Conservation (phyloP, 2,888 invertebrate species). For the Chloromyia formosa region DNA sequence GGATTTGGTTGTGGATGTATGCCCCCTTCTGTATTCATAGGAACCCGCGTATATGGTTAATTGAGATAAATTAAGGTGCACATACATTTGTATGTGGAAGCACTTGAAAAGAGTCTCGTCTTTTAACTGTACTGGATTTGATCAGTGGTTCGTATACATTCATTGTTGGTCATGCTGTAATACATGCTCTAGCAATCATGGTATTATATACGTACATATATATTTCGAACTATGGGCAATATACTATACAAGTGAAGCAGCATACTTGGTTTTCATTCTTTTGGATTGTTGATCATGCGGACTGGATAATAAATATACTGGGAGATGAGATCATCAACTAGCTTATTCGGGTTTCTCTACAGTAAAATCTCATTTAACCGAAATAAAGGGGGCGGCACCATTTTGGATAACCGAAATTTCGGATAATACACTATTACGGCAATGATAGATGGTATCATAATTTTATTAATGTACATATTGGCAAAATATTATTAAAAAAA, state of each 20-base stretch:
- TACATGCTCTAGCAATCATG: too few relatives aligned
- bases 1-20: too few relatives aligned
- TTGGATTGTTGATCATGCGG: conserved; percentile 19
- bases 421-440: too few relatives aligned
- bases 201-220: too few relatives aligned
- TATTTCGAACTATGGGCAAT: conserved; percentile 17
- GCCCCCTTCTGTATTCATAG: not conserved
- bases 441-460: too few relatives aligned
- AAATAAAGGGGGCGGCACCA: too few relatives aligned
- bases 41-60: conserved; percentile 58
- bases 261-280: conserved; percentile 33
- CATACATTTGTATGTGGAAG: not conserved
- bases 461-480: too few relatives aligned
- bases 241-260: not conserved
- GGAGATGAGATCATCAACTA: conserved; percentile 34
- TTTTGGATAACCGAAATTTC: too few relatives aligned
- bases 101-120: conserved; percentile 31
- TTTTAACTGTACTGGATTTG: conserved; percentile 26
- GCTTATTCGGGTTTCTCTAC: too few relatives aligned
- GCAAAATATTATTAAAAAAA: too few relatives aligned
- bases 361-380: too few relatives aligned
- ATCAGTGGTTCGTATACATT: not conserved
- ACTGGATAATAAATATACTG: conserved; percentile 3
- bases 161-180: conserved; percentile 13
- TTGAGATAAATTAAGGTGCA: conserved; percentile 64